Evolutionary conservation across 2,888 invertebrate genomes (phyloP).

Genomic region (Silvanus unidentatus): DNA sequence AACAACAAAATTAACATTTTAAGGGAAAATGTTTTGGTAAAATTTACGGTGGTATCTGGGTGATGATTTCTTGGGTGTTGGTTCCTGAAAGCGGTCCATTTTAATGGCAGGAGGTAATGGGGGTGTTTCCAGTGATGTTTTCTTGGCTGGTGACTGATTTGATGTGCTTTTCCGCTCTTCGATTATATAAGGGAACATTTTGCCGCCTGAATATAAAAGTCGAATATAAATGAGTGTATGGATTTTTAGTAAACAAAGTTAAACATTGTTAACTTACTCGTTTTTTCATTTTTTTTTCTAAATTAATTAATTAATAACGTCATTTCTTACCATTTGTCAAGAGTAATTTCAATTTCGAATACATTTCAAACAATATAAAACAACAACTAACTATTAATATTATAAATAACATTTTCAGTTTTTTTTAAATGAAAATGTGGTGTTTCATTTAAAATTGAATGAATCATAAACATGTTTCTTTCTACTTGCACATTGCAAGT

Average conservation of each 20-base stretch:
- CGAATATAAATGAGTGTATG: slow-evolving; percentile 19
- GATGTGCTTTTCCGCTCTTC: slow-evolving; percentile 26
- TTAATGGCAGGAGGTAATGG: background rate
- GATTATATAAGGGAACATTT: slow-evolving; percentile 37
- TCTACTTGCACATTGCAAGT: too few species aligned
- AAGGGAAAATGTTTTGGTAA: background rate
- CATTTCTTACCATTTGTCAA: background rate
- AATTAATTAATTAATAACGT: background rate
- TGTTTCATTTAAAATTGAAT: too few species aligned
- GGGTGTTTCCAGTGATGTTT: slow-evolving; percentile 14
- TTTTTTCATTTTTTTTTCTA: background rate
- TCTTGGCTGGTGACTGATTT: slow-evolving; percentile 19
- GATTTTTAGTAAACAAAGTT: too few species aligned
- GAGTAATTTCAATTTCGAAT: too few species aligned
- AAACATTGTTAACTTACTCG: too few species aligned
- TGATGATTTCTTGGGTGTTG: too few species aligned
- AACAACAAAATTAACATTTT: background rate
- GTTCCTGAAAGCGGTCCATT: background rate
- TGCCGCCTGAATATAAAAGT: slow-evolving; percentile 34
- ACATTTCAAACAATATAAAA: too few species aligned
- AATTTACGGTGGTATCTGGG: too few species aligned
- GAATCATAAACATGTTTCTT: too few species aligned
- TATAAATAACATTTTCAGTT: too few species aligned
- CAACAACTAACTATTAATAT: too few species aligned
- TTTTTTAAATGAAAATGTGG: too few species aligned